Percentiles rank a stretch among this genome's conserved stretches.
Conservation (phyloP, 2,888 invertebrate genomes). For the Drosophila kokeensis region DNA sequence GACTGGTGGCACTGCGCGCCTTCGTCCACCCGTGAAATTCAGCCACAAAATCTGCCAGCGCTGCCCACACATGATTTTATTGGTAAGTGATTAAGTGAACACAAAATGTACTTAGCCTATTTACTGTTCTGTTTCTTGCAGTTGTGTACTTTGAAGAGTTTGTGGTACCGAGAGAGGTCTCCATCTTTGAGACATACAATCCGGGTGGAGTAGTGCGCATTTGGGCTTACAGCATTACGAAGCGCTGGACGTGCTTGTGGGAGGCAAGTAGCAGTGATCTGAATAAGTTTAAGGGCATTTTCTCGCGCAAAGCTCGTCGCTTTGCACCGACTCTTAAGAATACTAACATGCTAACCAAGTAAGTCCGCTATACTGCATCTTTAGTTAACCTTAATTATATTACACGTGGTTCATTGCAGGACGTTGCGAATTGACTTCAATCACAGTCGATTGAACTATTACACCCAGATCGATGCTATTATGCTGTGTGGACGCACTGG, state of each 20-base stretch:
- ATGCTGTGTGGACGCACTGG: slow-evolving; percentile 89
- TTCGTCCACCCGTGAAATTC: slow-evolving; percentile 89
- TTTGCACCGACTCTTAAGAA: slow-evolving; percentile 91
- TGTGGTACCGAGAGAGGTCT: slow-evolving; percentile 86
- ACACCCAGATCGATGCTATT: slow-evolving; percentile 95
- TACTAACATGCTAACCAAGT: slow-evolving; percentile 86
- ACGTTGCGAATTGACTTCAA: slow-evolving; percentile 94
- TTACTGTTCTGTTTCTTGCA: slow-evolving; percentile 35
- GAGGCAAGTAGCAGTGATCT: slow-evolving; percentile 86
- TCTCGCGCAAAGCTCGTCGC: slow-evolving; percentile 88
- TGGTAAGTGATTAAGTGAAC: slow-evolving; percentile 86
- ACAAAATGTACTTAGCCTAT: neutral
- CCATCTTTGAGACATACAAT: slow-evolving; percentile 94
- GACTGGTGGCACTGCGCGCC: slow-evolving; percentile 94
- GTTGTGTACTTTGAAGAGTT: slow-evolving; percentile 84
- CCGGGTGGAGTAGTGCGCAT: slow-evolving; percentile 93
- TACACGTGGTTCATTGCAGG: slow-evolving; percentile 84
- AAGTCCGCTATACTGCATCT: slow-evolving; percentile 49
- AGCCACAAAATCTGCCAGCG: slow-evolving; percentile 89
- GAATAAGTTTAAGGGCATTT: slow-evolving; percentile 29
- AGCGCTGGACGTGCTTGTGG: slow-evolving; percentile 91
- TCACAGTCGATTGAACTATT: slow-evolving; percentile 92
- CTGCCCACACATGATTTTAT: slow-evolving; percentile 92
- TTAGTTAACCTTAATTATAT: slow-evolving; percentile 2
- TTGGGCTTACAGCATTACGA: slow-evolving; percentile 88